phyloP scores from a whole-genome alignment of 2,797 vertebrate genomes.

The Hephaestus fuliginosus region DNA sequence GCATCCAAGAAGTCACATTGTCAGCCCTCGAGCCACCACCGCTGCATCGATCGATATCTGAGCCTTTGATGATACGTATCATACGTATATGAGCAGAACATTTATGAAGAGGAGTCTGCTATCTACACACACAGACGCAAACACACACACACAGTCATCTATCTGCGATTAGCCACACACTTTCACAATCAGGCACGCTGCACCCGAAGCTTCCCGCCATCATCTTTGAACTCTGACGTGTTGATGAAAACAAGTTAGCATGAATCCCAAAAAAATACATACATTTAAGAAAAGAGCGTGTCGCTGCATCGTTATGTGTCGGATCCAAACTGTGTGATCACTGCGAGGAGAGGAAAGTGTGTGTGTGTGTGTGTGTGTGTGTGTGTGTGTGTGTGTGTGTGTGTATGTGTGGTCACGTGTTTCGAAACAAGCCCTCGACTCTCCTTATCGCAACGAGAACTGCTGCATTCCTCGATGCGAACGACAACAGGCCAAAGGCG shows the following conservation, averaged over 20 bases:
- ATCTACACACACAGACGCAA: conserved; percentile 9
- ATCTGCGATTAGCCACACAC: conserved; percentile 30
- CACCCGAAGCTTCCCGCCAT: not conserved
- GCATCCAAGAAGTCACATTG: conserved; percentile 27
- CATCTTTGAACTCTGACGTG: conserved; percentile 45
- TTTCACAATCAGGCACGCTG: conserved; percentile 6
- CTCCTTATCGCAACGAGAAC: conserved; percentile 52
- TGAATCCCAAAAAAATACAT: conserved; percentile 1
- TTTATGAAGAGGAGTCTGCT: not conserved
- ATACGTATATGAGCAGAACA: not conserved
- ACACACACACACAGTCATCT: conserved; percentile 11
- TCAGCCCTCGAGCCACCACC: conserved; percentile 22
- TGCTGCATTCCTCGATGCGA: conserved; percentile 57
- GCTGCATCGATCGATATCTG: conserved; percentile 44
- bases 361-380: not conserved
- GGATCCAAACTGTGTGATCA: conserved; percentile 1
- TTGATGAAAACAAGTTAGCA: conserved; percentile 46
- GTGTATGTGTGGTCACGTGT: conserved; percentile 1
- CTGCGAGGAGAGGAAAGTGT: not conserved
- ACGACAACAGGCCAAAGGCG: conserved; percentile 50
- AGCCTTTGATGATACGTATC: conserved; percentile 49
- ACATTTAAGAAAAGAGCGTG: too few relatives aligned
- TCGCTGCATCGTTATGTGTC: not conserved
- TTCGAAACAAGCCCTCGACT: conserved; percentile 21
- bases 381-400: not conserved